These are phyloP conservation scores for Otolemur garnettii DNA, from an alignment of 2,113 vertebrate genomes.

Conservation along the genomic window DNA sequence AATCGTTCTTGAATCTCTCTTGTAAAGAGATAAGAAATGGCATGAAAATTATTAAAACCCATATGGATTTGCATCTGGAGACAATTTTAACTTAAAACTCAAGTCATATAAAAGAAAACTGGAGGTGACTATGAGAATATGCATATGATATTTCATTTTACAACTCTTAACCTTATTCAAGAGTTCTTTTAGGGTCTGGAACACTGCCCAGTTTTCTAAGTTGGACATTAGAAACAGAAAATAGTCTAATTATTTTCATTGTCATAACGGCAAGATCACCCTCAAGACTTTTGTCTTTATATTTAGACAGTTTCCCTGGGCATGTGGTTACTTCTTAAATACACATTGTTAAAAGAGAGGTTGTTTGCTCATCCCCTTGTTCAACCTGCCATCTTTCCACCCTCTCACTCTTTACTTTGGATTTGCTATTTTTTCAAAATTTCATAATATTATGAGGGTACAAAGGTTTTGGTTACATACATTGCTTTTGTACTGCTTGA, in stretches of 20 bases:
- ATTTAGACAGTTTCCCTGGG: neutral
- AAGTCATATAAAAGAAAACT: neutral
- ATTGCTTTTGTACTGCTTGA: no score
- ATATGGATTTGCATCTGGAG: neutral
- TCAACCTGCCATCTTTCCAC: neutral
- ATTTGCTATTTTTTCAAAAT: no score
- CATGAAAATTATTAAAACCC: slow-evolving; percentile 59
- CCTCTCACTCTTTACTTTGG: no score
- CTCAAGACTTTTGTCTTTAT: neutral
- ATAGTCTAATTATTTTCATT: neutral
- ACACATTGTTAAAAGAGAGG: neutral
- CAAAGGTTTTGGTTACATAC: no score
- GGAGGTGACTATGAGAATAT: neutral
- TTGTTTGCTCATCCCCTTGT: neutral
- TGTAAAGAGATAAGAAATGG: neutral
- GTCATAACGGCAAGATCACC: neutral
- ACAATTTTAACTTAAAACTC: slow-evolving; percentile 40
- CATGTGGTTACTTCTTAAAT: neutral
- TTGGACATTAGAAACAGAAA: neutral
- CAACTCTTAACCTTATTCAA: neutral
- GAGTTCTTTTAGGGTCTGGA: neutral
- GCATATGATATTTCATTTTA: neutral
- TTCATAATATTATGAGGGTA: no score
- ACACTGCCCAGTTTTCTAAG: neutral
- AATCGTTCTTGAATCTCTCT: slow-evolving; percentile 45